Conservation (phyloP, 2,888 invertebrate genomes). For the Hemaris fuciformis region DNA sequence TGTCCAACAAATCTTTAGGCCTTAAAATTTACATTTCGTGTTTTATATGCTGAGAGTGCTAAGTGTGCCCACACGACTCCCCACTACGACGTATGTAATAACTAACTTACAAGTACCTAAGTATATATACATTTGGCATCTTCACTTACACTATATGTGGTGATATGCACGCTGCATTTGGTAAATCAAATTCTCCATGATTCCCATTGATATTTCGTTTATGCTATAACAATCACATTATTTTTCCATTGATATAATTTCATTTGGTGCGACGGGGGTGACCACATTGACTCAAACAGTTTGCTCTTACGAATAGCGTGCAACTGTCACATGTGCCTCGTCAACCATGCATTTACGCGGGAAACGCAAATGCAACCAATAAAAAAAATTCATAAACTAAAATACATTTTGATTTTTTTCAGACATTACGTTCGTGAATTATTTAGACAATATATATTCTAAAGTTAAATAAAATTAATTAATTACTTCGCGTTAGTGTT, state of each 20-base stretch:
- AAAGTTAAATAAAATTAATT: too few species aligned
- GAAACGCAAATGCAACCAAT: too few species aligned
- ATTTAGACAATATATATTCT: too few species aligned
- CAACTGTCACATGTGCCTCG: not conserved
- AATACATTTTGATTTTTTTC: too few species aligned
- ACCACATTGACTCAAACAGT: not conserved
- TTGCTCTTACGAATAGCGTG: not conserved
- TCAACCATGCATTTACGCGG: not conserved
- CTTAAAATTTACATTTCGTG: not conserved
- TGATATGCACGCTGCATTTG: conserved; percentile 71
- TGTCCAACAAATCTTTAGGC: not conserved
- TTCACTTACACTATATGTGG: conserved; percentile 71
- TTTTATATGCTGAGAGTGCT: not conserved
- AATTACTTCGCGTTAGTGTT: too few species aligned
- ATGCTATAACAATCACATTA: conserved; percentile 65
- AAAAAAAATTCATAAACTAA: too few species aligned
- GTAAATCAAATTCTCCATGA: conserved; percentile 50
- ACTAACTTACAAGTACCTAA: conserved; percentile 39
- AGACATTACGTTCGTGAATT: too few species aligned
- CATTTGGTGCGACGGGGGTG: conserved; percentile 22
- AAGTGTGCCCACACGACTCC: conserved; percentile 57
- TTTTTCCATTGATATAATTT: conserved; percentile 57
- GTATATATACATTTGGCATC: conserved; percentile 78
- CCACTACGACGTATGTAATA: conserved; percentile 51
- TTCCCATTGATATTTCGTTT: conserved; percentile 64